Percentiles rank a stretch among this genome's conserved stretches.
Evolutionary conservation across 2,888 invertebrate species (phyloP).

Genomic region (Oxycera nigricornis): DNA sequence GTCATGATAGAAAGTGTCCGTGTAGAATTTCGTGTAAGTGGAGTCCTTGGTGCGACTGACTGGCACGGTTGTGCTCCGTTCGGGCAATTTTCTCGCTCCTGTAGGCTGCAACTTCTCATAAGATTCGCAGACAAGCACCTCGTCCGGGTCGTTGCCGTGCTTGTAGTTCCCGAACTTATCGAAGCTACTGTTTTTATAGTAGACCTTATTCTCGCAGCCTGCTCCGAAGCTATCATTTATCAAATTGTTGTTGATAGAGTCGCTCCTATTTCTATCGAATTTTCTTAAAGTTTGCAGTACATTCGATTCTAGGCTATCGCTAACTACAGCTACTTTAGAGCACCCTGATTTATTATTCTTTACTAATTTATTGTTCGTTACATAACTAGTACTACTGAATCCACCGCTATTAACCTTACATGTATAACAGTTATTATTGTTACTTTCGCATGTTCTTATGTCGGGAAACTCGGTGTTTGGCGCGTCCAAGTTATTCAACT

Average conservation of each 20-base stretch:
- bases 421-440: background rate
- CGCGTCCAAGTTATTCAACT: slow-evolving; percentile 36
- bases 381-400: slow-evolving; percentile 11
- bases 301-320: slow-evolving; percentile 42
- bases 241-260: slow-evolving; percentile 14
- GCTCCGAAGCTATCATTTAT: slow-evolving; percentile 32
- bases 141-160: slow-evolving; percentile 41
- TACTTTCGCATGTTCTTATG: background rate
- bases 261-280: slow-evolving; percentile 27
- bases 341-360: slow-evolving; percentile 48
- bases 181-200: slow-evolving; percentile 43
- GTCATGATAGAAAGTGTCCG: slow-evolving; percentile 41
- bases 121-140: slow-evolving; percentile 46
- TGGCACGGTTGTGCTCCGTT: background rate
- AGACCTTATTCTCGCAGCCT: slow-evolving; percentile 40
- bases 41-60: slow-evolving; percentile 23
- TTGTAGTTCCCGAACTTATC: slow-evolving; percentile 41
- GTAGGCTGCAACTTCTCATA: slow-evolving; percentile 11
- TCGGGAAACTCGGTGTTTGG: background rate
- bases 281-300: slow-evolving; percentile 37
- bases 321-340: slow-evolving; percentile 46
- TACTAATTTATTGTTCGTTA: slow-evolving; percentile 36
- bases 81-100: background rate
- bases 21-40: slow-evolving; percentile 43
- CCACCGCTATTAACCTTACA: slow-evolving; percentile 10